Base-by-base conservation (phyloP, 2,113 vertebrate species). In the Talpa occidentalis region DNA sequence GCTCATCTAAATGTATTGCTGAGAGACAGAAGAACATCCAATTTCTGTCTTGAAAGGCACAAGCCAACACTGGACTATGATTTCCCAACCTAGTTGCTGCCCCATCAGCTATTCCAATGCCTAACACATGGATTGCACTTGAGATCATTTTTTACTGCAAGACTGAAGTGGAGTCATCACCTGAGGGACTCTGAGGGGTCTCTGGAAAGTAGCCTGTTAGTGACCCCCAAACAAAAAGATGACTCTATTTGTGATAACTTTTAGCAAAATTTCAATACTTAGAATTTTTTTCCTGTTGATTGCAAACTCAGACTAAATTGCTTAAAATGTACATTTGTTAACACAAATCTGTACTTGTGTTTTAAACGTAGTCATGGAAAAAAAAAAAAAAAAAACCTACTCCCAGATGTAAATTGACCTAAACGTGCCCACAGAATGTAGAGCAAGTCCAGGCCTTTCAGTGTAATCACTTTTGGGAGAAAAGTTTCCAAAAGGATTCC, bases 401-500 rank as follows among this genome's bases (percentile, higher is more conserved):
- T 91, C 14, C 30, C 69, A 47, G 92, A 94, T 91, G 77, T 78
- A 94, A 90, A 93, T 78, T 16, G 73, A 85, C 62, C 28, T 22
- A 40, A 82, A 93, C 95, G 69, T 44, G 52, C 72, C 66, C 66
- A 85, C 54, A 85, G 85, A 78, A 44, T 88, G 49, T 54, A 73
- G 96, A 93, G 44, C 77, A 96, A 92, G 85, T 42, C 80, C 74
- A n/a, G 42, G 14, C 26, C 52, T 35, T 93, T 95, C 59, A 49
- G 32, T 64, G 40, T 66, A 79, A 93, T 86, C 44, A 60, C 15
- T 94, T 94, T 87, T 14, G 52, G 44, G 83, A 85, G 70, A 89
- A 70, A 96, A 86, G 9, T 91, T 95, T 93, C 87, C 79, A 66
- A 81, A 86, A 94, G 42, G 49, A 28, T 81, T 79, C 73, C 47